Base-by-base conservation (phyloP, 2,888 invertebrate species). In the Anorthoa munda region DNA sequence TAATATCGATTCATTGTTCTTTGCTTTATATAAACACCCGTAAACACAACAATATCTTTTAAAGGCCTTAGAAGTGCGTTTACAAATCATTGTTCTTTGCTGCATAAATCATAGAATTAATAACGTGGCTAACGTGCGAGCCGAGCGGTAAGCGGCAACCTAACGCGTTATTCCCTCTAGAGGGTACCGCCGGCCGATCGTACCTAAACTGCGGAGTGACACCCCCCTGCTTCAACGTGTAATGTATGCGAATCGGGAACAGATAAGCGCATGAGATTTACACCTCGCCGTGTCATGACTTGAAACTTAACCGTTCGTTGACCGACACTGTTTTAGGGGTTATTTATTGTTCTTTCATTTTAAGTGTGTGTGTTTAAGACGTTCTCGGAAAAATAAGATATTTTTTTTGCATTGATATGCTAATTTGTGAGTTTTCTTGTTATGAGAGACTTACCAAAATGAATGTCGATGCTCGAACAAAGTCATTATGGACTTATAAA, bases 181-280 rank as follows among this genome's bases (percentile, higher is more conserved):
- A n/a, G n/a, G n/a, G n/a, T n/a, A n/a, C n/a, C n/a, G n/a, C n/a
- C n/a, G n/a, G n/a, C n/a, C n/a, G n/a, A n/a, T n/a, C n/a, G n/a
- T n/a, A n/a, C n/a, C n/a, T n/a, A n/a, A n/a, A n/a, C n/a, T n/a
- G n/a, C n/a, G n/a, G n/a, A n/a, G n/a, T n/a, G n/a, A n/a, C n/a
- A n/a, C n/a, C n/a, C n/a, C n/a, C n/a, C n/a, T n/a, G n/a, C n/a
- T n/a, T n/a, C 88, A 90, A 79, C 79, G 53, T 79, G 76, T 68
- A 83, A 77, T 77, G 77, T 86, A 86, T 94, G 92, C 90, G 93
- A 93, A 94, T 93, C 90, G 92, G 89, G 90, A 89, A 93, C 92
- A 93, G 95, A 95, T 94, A 95, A 95, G 92, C 90, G 90, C 88
- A 89, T 85, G 91, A 94, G 94, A 95, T 95, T 95, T 95, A 95